Conservation (phyloP, 1,140 invertebrate species). For the Drosophila pseudoananassae region DNA sequence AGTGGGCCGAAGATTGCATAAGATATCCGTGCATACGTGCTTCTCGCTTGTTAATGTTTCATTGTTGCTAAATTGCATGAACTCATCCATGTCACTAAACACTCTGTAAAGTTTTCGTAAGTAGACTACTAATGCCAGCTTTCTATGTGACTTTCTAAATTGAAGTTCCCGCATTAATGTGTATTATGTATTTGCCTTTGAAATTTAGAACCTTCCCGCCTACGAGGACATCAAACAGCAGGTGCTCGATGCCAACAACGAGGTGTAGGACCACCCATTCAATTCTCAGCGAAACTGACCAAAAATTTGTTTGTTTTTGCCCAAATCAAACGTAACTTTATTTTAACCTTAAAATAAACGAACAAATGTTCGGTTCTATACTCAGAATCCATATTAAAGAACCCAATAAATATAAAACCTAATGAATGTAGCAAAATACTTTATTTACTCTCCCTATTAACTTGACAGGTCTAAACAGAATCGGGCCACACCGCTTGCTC, state of each 20-base stretch:
- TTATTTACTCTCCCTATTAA: background rate
- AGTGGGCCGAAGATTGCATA: slow-evolving; percentile 35
- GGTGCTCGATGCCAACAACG: slow-evolving; percentile 68
- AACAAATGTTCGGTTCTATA: slow-evolving; percentile 6
- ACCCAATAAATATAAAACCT: background rate
- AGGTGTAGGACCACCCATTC: slow-evolving; percentile 41
- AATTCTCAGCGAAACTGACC: slow-evolving; percentile 68
- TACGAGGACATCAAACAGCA: slow-evolving; percentile 70
- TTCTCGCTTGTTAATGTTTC: slow-evolving; percentile 11
- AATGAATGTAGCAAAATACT: background rate
- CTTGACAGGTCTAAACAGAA: background rate
- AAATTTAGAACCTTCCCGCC: slow-evolving; percentile 45
- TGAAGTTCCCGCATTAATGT: background rate
- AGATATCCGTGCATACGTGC: background rate
- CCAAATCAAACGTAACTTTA: slow-evolving; percentile 21
- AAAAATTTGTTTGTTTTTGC: slow-evolving; percentile 64
- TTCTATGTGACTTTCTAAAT: background rate
- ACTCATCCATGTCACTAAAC: slow-evolving; percentile 22
- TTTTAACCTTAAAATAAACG: slow-evolving; percentile 22
- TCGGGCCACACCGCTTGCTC: slow-evolving; percentile 80
- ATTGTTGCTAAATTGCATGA: slow-evolving; percentile 15
- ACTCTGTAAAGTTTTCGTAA: slow-evolving; percentile 39
- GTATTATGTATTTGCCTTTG: background rate
- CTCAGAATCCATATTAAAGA: background rate
- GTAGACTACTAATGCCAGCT: slow-evolving; percentile 31